phyloP scores from a whole-genome alignment of 1,140 invertebrate genomes.

The Drosophila takahashii region DNA sequence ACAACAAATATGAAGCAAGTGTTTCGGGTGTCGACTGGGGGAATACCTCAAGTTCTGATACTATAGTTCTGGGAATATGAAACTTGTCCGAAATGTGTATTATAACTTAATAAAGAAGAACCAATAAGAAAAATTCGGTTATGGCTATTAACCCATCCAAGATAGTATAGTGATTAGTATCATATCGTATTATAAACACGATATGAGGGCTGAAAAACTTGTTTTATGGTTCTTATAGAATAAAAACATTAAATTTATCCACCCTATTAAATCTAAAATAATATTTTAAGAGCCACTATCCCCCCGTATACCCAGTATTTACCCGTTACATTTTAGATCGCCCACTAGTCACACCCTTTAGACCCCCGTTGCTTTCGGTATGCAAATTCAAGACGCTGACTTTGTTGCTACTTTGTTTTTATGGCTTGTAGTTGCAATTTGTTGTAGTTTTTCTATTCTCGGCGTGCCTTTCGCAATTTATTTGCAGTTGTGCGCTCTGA shows the following conservation, averaged over 20 bases:
- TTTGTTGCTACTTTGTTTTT: constrained; percentile 39
- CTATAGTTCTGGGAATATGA: background rate
- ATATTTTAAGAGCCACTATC: background rate
- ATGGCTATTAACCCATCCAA: background rate
- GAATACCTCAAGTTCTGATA: constrained; percentile 1
- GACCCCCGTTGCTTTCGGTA: constrained; percentile 11
- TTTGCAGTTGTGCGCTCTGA: constrained; percentile 64
- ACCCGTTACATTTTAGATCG: background rate
- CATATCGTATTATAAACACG: background rate
- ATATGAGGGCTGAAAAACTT: too few species aligned
- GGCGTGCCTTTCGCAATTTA: constrained; percentile 71
- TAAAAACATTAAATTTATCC: too few species aligned
- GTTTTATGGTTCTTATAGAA: too few species aligned
- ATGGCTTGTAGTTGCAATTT: constrained; percentile 30
- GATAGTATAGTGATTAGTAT: background rate
- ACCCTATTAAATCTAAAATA: too few species aligned
- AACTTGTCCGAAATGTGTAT: background rate
- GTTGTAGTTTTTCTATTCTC: constrained; percentile 41
- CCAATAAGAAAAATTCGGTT: background rate
- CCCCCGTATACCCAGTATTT: background rate
- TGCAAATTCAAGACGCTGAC: constrained; percentile 25
- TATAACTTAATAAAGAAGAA: background rate
- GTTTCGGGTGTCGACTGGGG: constrained; percentile 1
- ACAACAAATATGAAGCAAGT: constrained; percentile 35
- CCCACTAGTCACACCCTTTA: constrained; percentile 21